Evolutionary conservation across 2,113 vertebrate species (phyloP).

Genomic region (Myiagra hebetior): DNA sequence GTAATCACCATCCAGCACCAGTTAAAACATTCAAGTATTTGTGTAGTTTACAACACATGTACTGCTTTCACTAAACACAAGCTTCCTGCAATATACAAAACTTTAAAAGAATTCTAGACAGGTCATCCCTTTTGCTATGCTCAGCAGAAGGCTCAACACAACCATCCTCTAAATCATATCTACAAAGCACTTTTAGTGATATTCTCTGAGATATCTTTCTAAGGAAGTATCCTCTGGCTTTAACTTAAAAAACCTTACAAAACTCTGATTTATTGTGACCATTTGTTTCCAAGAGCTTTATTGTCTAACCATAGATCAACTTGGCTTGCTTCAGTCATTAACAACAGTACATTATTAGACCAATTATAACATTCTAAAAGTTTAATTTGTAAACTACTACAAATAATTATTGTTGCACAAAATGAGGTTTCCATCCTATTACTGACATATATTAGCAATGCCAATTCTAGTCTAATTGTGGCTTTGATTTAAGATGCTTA

Average conservation of each 20-base stretch:
- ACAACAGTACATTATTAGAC: conserved; percentile 34
- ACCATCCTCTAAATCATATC: not conserved
- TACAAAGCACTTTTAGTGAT: not conserved
- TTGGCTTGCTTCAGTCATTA: conserved; percentile 14
- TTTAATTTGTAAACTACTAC: conserved; percentile 49
- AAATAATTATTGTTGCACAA: conserved; percentile 63
- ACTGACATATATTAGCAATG: conserved; percentile 65
- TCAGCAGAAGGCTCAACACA: not conserved
- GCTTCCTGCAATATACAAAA: not conserved
- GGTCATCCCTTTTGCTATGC: not conserved
- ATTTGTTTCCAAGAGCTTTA: conserved; percentile 23
- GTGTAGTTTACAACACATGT: not conserved
- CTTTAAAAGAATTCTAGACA: not conserved
- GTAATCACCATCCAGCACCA: not conserved
- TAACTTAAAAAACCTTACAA: not conserved
- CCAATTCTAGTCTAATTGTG: conserved; percentile 63
- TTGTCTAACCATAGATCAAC: not conserved
- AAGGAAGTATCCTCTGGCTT: not conserved
- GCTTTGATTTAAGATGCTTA: conserved; percentile 60
- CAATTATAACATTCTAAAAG: conserved; percentile 46
- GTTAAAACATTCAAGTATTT: not conserved
- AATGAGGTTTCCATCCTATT: conserved; percentile 52
- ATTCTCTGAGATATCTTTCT: not conserved
- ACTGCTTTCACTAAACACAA: not conserved
- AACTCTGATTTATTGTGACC: conserved; percentile 26